phyloP scores from a whole-genome alignment of 2,113 vertebrate genomes.

The Chionis minor region DNA sequence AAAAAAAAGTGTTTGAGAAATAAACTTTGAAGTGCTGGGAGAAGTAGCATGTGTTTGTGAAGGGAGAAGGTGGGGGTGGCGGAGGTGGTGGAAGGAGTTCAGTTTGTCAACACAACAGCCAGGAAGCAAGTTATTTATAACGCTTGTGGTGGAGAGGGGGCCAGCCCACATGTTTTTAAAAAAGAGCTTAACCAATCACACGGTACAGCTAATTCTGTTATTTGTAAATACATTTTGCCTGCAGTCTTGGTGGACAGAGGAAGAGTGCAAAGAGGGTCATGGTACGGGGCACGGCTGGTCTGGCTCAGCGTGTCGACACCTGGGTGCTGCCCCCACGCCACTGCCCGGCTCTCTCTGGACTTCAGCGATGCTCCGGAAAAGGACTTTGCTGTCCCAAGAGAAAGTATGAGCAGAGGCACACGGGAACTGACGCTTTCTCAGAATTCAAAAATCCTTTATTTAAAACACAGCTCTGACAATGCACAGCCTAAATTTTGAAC shows the following conservation, averaged over 20 bases:
- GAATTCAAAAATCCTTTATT: neutral
- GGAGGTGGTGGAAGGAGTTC: slow-evolving; percentile 43
- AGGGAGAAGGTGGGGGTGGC: slow-evolving; percentile 35
- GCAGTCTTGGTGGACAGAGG: neutral
- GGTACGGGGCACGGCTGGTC: neutral
- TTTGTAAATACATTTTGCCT: neutral
- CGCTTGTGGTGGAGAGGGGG: slow-evolving; percentile 15
- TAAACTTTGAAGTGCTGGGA: neutral
- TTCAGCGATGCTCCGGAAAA: neutral
- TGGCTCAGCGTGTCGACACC: accelerated
- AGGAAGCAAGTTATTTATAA: slow-evolving; percentile 53
- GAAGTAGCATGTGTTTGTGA: neutral
- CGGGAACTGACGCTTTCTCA: neutral
- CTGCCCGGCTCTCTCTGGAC: neutral
- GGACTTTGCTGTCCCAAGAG: neutral
- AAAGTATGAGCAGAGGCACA: neutral
- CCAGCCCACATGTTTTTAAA: slow-evolving; percentile 26
- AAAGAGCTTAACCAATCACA: neutral
- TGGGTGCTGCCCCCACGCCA: neutral
- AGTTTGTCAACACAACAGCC: slow-evolving; percentile 57
- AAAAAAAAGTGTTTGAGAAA: neutral
- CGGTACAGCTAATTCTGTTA: neutral
- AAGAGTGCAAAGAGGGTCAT: neutral
- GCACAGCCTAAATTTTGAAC: neutral
- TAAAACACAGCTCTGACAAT: neutral